These are phyloP conservation scores for Lepisosteus osseus DNA, from an alignment of 2,113 vertebrate species.

Conservation along the genomic window DNA sequence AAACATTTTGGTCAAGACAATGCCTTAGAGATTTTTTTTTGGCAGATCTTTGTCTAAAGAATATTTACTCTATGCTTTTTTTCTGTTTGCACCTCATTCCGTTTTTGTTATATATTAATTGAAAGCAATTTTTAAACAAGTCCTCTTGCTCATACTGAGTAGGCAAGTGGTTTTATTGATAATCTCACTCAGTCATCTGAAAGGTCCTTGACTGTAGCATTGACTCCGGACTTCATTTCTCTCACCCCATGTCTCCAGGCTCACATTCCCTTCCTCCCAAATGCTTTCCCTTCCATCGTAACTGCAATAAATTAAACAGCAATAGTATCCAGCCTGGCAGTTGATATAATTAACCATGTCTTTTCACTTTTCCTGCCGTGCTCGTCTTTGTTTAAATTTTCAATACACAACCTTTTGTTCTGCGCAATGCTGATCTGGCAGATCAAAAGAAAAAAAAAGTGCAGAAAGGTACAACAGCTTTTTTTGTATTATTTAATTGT, in stretches of 20 bases:
- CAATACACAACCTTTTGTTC: conserved; percentile 2
- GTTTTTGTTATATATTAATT: background rate
- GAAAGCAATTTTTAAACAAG: conserved; percentile 22
- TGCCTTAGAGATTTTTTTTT: background rate
- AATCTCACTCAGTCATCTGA: conserved; percentile 34
- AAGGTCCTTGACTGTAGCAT: conserved; percentile 31
- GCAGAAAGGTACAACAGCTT: conserved; percentile 1
- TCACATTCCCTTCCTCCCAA: conserved; percentile 25
- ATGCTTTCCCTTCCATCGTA: conserved; percentile 25
- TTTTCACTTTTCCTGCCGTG: conserved; percentile 33
- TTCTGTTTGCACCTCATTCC: too few species aligned
- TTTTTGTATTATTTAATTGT: background rate
- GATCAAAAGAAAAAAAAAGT: background rate
- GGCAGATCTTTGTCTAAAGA: background rate
- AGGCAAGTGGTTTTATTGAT: conserved; percentile 32
- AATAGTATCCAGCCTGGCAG: conserved; percentile 28
- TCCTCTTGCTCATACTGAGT: background rate
- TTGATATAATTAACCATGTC: conserved; percentile 41
- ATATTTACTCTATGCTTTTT: too few species aligned
- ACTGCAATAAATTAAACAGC: conserved; percentile 37
- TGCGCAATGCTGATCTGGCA: background rate
- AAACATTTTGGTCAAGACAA: too few species aligned
- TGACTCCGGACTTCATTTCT: conserved; percentile 34
- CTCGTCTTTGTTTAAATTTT: conserved; percentile 31
- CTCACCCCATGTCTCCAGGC: conserved; percentile 30